Conservation (phyloP, 2,888 invertebrate species). For the Leptopilina syphax region DNA sequence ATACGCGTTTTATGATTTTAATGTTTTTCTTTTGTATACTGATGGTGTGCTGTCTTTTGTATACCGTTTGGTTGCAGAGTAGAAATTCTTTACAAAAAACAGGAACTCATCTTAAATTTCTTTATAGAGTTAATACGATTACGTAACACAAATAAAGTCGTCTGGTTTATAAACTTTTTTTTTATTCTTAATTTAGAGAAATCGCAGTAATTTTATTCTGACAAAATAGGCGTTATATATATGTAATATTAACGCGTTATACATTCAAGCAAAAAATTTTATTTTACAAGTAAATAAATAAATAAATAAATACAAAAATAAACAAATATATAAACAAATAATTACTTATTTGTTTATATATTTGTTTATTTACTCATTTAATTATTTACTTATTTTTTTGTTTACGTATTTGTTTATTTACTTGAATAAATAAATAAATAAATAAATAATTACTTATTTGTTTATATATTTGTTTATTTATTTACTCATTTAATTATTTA, state of each 20-base stretch:
- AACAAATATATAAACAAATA: no score
- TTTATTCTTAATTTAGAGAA: slow-evolving; percentile 13
- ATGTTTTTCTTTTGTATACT: background rate
- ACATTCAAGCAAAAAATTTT: background rate
- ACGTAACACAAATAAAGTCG: slow-evolving; percentile 6
- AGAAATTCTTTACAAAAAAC: background rate
- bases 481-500: no score
- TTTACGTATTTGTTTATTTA: no score
- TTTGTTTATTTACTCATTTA: no score
- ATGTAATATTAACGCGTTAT: background rate
- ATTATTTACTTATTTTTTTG: no score
- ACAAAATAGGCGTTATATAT: slow-evolving; percentile 1
- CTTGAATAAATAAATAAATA: no score
- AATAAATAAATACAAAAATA: no score
- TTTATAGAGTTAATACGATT: slow-evolving; percentile 16
- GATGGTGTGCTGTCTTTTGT: background rate
- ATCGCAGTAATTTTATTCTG: background rate
- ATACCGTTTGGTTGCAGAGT: background rate
- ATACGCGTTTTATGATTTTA: background rate
- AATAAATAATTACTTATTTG: no score
- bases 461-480: no score
- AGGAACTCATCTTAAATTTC: slow-evolving; percentile 20
- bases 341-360: no score
- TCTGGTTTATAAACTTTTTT: background rate
- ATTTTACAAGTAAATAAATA: no score